Percentiles rank a stretch among this genome's conserved stretches.
Evolutionary conservation across 2,888 invertebrate genomes (phyloP).

Genomic region (Eristalis tenax): DNA sequence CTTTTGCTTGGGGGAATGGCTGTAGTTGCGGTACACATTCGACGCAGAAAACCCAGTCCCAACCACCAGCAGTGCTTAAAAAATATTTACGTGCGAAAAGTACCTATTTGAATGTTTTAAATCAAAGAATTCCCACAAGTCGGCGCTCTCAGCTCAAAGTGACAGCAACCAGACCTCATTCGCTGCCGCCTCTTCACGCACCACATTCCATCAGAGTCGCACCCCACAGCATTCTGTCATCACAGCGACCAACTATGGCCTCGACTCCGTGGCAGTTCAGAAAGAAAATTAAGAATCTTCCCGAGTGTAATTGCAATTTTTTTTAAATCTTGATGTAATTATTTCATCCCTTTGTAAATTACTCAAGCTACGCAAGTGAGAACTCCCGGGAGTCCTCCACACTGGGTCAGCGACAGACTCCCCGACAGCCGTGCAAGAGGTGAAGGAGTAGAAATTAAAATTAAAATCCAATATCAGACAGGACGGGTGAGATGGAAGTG

Average conservation of each 20-base stretch:
- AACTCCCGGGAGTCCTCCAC: slow-evolving; percentile 37
- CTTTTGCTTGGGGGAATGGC: too few species aligned
- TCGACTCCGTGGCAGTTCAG: background rate
- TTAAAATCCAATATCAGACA: slow-evolving; percentile 58
- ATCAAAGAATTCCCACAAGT: background rate
- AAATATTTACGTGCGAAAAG: too few species aligned
- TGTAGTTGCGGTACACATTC: too few species aligned
- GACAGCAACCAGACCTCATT: background rate
- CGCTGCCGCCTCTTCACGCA: background rate
- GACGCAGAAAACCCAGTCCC: too few species aligned
- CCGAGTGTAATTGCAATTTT: slow-evolving; percentile 56
- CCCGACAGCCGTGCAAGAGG: background rate
- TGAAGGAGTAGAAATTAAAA: slow-evolving; percentile 53
- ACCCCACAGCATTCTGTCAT: background rate
- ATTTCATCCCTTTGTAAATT: slow-evolving; percentile 58
- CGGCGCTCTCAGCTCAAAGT: background rate
- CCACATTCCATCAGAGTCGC: background rate
- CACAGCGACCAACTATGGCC: slow-evolving; percentile 2
- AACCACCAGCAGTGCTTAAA: too few species aligned
- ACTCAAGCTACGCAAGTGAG: slow-evolving; percentile 52
- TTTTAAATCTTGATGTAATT: slow-evolving; percentile 57
- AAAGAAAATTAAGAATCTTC: slow-evolving; percentile 48
- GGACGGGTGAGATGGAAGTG: slow-evolving; percentile 25
- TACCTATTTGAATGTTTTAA: too few species aligned
- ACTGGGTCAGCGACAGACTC: background rate